Evolutionary conservation across 1,140 invertebrate species (phyloP), one percentile per base, ranked within the genome.

Genomic region (Dendroctonus ponderosae): DNA sequence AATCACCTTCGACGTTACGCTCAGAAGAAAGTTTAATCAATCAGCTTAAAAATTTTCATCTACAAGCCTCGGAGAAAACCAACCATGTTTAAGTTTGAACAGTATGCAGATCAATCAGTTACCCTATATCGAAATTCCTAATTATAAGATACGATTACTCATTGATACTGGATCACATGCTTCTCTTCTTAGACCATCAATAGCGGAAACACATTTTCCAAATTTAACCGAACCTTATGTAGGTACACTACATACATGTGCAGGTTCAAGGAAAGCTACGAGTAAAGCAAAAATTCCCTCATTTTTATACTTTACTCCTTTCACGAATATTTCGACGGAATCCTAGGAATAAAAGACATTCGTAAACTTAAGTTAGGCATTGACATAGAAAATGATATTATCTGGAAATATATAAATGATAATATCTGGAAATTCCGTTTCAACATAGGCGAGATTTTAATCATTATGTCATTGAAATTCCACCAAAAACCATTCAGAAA

Each of bases 91-190:
- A 44, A 44, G 7, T n/a, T n/a, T 44, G n/a, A 44, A 44, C 43
- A 44, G 43, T n/a, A 7, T 44, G 7, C 43, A 44, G n/a, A 44
- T 44, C n/a, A 44, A 44, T 44, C 43, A 44, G n/a, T 14, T n/a
- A n/a, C n/a, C n/a, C n/a, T n/a, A n/a, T n/a, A n/a, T n/a, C n/a
- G n/a, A n/a, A n/a, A n/a, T n/a, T n/a, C n/a, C 49, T 12, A 51
- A 15, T 51, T 6, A 2, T 26, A 15, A 15, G 3, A 51, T 51
- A 2, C 1, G 15, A 51, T 15, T 51, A 3, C 6, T 51, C 2
- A 51, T 51, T 51, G 50, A 51, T 6, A 51, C 50, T 8, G 50
- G 50, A 12, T 51, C 50, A 2, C 50, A 51, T 51, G 50, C 50
- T 2, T 51, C 6, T 2, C 26, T 51, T 14, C 3, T 54, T 40